phyloP scores from a whole-genome alignment of 2,888 invertebrate species.

The Diaperis boleti region DNA sequence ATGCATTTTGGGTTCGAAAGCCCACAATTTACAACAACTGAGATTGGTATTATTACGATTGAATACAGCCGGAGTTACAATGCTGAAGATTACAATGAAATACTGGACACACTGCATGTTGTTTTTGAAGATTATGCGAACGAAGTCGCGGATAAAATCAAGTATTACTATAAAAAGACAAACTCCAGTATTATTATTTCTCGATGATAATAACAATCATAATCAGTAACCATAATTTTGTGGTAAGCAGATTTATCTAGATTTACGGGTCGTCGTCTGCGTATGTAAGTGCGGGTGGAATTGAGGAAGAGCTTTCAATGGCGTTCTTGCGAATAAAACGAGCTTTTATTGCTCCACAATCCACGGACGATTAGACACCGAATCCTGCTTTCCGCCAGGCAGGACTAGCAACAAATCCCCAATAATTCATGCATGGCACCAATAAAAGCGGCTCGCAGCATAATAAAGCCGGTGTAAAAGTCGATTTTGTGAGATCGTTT shows the following conservation, averaged over 20 bases:
- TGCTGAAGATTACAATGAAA: no score
- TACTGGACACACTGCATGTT: no score
- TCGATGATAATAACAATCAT: no score
- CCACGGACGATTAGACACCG: conserved; percentile 32
- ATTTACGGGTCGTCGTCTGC: not conserved
- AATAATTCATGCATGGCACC: conserved; percentile 39
- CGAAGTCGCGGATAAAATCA: no score
- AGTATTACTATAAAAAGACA: no score
- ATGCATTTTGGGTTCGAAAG: no score
- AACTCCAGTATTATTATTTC: no score
- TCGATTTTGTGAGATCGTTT: conserved; percentile 39
- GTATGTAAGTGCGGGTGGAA: conserved; percentile 3
- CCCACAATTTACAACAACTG: no score
- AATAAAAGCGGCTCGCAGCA: conserved; percentile 32
- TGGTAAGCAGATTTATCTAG: no score
- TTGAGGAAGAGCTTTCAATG: conserved; percentile 5
- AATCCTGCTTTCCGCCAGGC: conserved; percentile 28
- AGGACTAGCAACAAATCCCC: conserved; percentile 37
- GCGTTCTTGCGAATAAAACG: conserved; percentile 28
- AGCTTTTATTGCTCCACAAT: conserved; percentile 33
- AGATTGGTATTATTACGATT: no score
- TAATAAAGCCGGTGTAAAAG: conserved; percentile 39
- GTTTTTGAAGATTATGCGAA: no score
- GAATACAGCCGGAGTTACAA: no score
- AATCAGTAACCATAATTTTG: not conserved